Evolutionary conservation across 2,888 invertebrate genomes (phyloP).

Genomic region (Halictus ligatus): DNA sequence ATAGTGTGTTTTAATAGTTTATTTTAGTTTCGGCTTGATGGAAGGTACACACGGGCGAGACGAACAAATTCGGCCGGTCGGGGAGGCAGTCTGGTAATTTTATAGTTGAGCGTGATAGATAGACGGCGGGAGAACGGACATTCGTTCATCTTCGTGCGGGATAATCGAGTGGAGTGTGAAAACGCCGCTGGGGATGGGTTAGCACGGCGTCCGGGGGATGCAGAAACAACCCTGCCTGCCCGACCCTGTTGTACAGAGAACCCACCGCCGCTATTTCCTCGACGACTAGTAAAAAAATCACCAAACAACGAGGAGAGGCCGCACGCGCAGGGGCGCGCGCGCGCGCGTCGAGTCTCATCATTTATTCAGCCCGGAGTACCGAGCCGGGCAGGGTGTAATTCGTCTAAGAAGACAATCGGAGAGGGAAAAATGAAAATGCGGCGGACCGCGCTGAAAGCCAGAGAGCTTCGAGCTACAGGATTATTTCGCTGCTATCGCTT

Average conservation of each 20-base stretch:
- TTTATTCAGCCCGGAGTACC: slow-evolving; percentile 53
- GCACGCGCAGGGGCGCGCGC: slow-evolving; percentile 25
- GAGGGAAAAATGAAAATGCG: slow-evolving; percentile 26
- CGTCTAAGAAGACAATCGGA: slow-evolving; percentile 45
- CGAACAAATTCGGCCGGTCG: neutral
- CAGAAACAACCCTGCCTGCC: slow-evolving; percentile 1
- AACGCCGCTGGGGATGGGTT: slow-evolving; percentile 51
- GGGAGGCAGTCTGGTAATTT: neutral
- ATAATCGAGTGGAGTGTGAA: slow-evolving; percentile 67
- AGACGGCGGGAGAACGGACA: slow-evolving; percentile 21
- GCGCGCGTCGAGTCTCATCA: slow-evolving; percentile 47
- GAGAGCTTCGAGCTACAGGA: slow-evolving; percentile 6
- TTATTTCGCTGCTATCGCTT: slow-evolving; percentile 23
- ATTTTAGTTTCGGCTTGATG: neutral
- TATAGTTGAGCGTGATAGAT: neutral
- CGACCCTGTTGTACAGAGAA: slow-evolving; percentile 37
- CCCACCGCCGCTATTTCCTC: slow-evolving; percentile 52
- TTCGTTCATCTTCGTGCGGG: slow-evolving; percentile 59
- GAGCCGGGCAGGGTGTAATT: slow-evolving; percentile 49
- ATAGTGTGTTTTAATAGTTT: neutral
- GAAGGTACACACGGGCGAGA: neutral
- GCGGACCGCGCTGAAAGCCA: slow-evolving; percentile 16
- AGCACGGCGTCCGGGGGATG: slow-evolving; percentile 52
- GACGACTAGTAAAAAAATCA: slow-evolving; percentile 65
- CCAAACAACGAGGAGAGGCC: slow-evolving; percentile 60